Evolutionary conservation across 2,113 vertebrate species (phyloP), one percentile per base, ranked within the genome.

Genomic region (Odontesthes bonariensis): DNA sequence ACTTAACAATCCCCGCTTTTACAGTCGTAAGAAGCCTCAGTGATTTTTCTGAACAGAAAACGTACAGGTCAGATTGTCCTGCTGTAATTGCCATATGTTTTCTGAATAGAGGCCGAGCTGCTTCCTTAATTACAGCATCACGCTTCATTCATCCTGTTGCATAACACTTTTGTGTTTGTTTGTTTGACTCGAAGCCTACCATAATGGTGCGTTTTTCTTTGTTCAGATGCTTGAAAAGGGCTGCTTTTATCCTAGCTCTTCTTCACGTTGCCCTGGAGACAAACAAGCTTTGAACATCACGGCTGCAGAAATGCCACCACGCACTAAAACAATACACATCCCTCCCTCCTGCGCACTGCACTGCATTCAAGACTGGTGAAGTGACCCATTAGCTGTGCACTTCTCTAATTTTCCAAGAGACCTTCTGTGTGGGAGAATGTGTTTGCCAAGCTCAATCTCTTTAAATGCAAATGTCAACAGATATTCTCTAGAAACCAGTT

Each of bases 211-310:
- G 12, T 84, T 87, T 88, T 65, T 73, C 56, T 65, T 63, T 16
- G 54, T 73, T 80, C 67, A 81, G 75, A 66, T 35, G 33, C 85
- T 82, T 83, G 85, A 90, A 86, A 86, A 55, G 81, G 80, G 62
- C 65, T 66, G 77, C 79, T 87, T 79, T 82, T 68, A 92, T 86
- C 65, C 73, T 55, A 68, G 57, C 77, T 79, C 64, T 57, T 86
- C 77, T 87, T 69, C 59, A 46, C 44, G 92, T 94, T 94, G 89
- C 93, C 92, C 80, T 79, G 89, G 94, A 92, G 92, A 94, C 90
- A 69, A 86, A 87, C 56, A 61, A 81, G 82, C 71, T 6, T 67
- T 60, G 65, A 82, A 78, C 83, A 69, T 81, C 32, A 65, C 77
- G 59, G 71, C 86, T 77, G 55, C 58, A 87, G 79, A 90, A 88